Evolutionary conservation across 2,888 invertebrate species (phyloP).

Genomic region (Drosophila stalkeri): DNA sequence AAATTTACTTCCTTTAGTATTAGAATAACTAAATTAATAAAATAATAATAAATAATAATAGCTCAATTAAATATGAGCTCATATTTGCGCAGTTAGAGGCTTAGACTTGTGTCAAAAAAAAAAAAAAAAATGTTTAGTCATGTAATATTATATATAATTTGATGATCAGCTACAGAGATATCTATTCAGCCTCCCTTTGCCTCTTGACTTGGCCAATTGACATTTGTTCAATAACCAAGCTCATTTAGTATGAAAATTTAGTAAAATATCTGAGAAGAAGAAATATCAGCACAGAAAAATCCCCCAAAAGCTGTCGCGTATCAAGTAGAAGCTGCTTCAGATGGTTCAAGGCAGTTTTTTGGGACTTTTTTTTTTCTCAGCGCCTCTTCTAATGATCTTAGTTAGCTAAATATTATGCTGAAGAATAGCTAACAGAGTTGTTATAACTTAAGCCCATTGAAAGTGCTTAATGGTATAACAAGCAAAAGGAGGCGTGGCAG

Average conservation of each 20-base stretch:
- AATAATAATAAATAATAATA: too few species aligned
- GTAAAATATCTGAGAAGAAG: neutral
- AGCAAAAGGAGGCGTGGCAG: neutral
- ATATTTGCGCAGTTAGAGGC: neutral
- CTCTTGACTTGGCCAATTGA: too few species aligned
- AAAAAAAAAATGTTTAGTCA: too few species aligned
- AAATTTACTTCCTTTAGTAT: neutral
- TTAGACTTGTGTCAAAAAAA: neutral
- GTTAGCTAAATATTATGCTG: neutral
- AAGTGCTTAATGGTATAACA: neutral
- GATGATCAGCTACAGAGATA: too few species aligned
- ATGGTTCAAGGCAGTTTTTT: neutral
- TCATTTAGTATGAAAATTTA: neutral
- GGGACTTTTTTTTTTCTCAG: neutral
- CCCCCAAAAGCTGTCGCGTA: neutral
- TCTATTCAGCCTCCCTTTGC: too few species aligned
- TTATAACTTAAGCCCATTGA: neutral
- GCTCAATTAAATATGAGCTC: neutral
- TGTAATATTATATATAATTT: too few species aligned
- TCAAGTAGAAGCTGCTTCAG: neutral
- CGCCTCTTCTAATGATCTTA: neutral
- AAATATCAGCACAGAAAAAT: neutral
- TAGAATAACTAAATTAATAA: too few species aligned
- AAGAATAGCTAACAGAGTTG: neutral
- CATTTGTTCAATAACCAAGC: too few species aligned